Base-by-base conservation (phyloP, 2,113 vertebrate species). In the Scortum barcoo region DNA sequence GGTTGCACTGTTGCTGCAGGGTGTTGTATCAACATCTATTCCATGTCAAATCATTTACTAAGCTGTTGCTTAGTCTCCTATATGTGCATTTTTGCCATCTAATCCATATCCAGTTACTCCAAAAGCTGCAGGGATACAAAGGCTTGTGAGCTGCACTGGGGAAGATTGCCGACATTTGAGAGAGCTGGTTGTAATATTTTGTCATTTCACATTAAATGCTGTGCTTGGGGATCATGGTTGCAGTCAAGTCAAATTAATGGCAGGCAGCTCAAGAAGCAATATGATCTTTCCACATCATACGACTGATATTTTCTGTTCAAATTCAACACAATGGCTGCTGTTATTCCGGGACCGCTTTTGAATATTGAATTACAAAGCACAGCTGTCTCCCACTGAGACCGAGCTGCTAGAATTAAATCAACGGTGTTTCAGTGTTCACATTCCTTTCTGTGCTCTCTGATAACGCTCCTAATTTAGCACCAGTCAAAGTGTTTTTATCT, bases 131-230 rank as follows among this genome's bases (percentile, higher is more conserved):
- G 76, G 62, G 75, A 12, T 26, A 46, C 22, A 57, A 78, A 83
- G 44, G 70, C 60, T 51, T 24, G 36, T 28, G 62, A 66, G 66
- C 70, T 68, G 71, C 50, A 38, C 54, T 14, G 50, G 42, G 36
- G 56, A 65, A 72, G 67, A 82, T 60, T 79, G 65, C 51, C 20
- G 40, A 44, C 78, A 70, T 89, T 82, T 73, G 16, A 83, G 60
- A 72, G 72, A 46, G 50, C 42, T 12, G 72, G 38, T 80, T 56
- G 80, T 86, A 84, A 84, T 81, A 84, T 86, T 84, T 84, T 88
- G 89, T 88, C 89, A 84, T 88, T 83, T 84, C 74, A 68, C 63
- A 82, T 90, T 88, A 83, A 87, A 85, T 60, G 76, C 75, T 86
- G 65, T 66, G 46, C 78, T 74, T 17, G 4, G 14, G 65, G 68